Conservation (phyloP, 2,113 vertebrate species). For the Campylomormyrus tamandua region DNA sequence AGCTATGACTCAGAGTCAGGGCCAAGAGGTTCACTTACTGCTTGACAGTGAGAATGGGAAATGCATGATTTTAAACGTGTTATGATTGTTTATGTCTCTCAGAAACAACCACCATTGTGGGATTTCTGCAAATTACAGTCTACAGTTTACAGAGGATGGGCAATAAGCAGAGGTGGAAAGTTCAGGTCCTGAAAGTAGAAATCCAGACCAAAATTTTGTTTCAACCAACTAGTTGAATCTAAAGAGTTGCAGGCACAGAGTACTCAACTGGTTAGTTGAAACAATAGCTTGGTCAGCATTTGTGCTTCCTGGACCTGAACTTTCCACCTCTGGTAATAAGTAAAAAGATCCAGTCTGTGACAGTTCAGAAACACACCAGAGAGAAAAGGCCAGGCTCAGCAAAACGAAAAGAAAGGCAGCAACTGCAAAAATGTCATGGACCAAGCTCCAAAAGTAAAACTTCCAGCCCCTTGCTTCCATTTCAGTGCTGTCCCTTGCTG, state of each 20-base stretch:
- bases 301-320: too few relatives aligned
- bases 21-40: too few relatives aligned
- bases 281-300: too few relatives aligned
- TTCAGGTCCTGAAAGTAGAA: too few relatives aligned
- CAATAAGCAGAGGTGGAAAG: neutral
- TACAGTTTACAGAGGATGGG: neutral
- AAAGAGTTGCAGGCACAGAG: too few relatives aligned
- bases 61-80: too few relatives aligned
- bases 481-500: neutral
- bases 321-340: too few relatives aligned
- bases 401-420: neutral
- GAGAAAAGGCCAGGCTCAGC: neutral
- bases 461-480: neutral
- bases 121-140: neutral
- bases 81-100: neutral
- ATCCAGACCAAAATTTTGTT: too few relatives aligned
- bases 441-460: neutral
- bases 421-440: neutral
- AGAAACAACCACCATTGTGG: neutral
- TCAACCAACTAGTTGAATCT: too few relatives aligned
- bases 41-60: too few relatives aligned
- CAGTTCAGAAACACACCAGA: neutral
- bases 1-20: neutral
- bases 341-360: neutral
- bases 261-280: too few relatives aligned